A percentile compares a stretch with the other conserved stretches of the same genome.
Evolutionary conservation across 2,888 invertebrate genomes (phyloP).

Genomic region (Tenthredo amoena): DNA sequence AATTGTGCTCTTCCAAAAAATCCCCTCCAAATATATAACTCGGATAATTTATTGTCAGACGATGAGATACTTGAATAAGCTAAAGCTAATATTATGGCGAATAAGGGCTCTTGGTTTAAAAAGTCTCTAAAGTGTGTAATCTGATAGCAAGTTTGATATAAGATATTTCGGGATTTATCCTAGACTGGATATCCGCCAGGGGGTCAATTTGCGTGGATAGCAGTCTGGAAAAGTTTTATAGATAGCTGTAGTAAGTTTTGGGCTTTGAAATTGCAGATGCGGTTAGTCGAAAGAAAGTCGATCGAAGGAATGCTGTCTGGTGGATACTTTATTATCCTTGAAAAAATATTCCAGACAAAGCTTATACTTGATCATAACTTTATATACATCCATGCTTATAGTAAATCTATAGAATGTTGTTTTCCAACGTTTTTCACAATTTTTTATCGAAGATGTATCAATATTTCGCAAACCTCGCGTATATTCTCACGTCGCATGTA

Average conservation of each 20-base stretch:
- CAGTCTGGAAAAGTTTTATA: not conserved
- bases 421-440: too few relatives aligned
- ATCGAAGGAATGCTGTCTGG: not conserved
- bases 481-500: too few relatives aligned
- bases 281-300: not conserved
- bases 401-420: not conserved
- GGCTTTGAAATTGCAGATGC: not conserved
- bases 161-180: not conserved
- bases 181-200: not conserved
- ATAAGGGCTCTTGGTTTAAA: not conserved
- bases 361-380: not conserved
- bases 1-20: too few relatives aligned
- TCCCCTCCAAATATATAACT: too few relatives aligned
- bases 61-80: not conserved
- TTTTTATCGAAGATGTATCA: too few relatives aligned
- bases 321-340: not conserved
- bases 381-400: not conserved
- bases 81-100: not conserved
- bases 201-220: not conserved
- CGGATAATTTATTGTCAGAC: not conserved
- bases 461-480: too few relatives aligned
- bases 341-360: slow-evolving; percentile 1
- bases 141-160: not conserved
- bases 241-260: not conserved
- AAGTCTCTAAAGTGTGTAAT: not conserved